Base-by-base conservation (phyloP, 2,888 invertebrate genomes). In the Dioctria linearis region DNA sequence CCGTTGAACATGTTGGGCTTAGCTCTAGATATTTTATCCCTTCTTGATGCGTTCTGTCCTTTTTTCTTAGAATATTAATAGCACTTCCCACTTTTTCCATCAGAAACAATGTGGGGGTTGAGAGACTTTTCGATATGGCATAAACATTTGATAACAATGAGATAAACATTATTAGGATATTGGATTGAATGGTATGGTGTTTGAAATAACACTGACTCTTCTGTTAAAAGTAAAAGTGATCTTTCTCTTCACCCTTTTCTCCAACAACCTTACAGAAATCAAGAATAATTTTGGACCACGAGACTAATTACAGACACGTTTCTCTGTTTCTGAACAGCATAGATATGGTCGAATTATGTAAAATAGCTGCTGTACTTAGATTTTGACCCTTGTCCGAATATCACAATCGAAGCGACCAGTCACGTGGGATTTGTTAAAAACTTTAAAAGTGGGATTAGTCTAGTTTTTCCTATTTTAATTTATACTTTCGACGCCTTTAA, bases 1-100 rank as follows among this genome's bases (percentile, higher is more conserved):
- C 80, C 73, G 78, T 49, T 79, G 67, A 54, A 81, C 81, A 82
- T 82, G 80, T 81, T 81, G 79, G 81, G 82, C 81, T 82, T 80
- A 78, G 76, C 81, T 82, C 78, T 80, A 80, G 82, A 81, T 82
- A 82, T 81, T 82, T 81, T 78, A 82, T 82, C 81, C 81, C 82
- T 66, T 80, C 75, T 67, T 80, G 80, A 73, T 81, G 43, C 46
- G 75, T 39, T 42, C 66, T 66, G 54, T 51, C 46, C 49, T 73
- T 80, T 80, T 82, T 79, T 82, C 43, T 63, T 49, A 6, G 82
- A 82, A 82, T 82, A 82, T 82, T 82, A 82, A 82, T 82, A 81
- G 78, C 66, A 80, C 65, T 49, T 61, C 51, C 46, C 65, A 63
- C 76, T 78, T 65, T 25, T 78, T 65, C 65, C 13, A 78, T 51